Percentiles rank a stretch among this genome's conserved stretches.
phyloP scores from a whole-genome alignment of 2,797 vertebrate species.

The Hoplostethus atlanticus region DNA sequence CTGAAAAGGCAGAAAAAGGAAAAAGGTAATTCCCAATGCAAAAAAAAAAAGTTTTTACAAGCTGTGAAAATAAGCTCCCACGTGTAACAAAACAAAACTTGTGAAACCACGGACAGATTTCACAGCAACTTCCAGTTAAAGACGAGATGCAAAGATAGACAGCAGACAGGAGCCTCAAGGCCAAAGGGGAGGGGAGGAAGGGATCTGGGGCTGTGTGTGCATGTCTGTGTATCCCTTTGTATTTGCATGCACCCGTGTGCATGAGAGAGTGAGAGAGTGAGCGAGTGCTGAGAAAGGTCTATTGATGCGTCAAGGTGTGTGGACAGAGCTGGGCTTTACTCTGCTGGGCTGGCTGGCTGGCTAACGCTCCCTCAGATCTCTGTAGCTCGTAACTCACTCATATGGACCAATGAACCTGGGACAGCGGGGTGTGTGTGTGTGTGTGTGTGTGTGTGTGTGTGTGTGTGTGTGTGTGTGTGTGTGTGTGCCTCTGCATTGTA shows the following conservation, averaged over 20 bases:
- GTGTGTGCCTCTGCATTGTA: neutral
- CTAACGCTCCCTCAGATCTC: conserved; percentile 12
- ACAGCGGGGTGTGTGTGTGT: too few species aligned
- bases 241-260: neutral
- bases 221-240: neutral
- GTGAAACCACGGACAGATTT: too few species aligned
- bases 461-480: too few species aligned
- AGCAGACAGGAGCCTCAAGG: neutral
- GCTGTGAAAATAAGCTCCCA: neutral
- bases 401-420: neutral
- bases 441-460: neutral
- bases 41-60: neutral
- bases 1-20: neutral
- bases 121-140: neutral
- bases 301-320: too few species aligned
- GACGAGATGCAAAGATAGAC: neutral
- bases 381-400: conserved; percentile 29
- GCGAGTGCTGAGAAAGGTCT: neutral
- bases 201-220: neutral
- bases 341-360: conserved; percentile 2
- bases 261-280: neutral
- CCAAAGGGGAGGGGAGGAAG: neutral
- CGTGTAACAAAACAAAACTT: too few species aligned
- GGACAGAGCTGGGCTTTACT: conserved; percentile 19
- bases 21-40: neutral